phyloP scores from a whole-genome alignment of 1,140 invertebrate species.

The Drosophila santomea region DNA sequence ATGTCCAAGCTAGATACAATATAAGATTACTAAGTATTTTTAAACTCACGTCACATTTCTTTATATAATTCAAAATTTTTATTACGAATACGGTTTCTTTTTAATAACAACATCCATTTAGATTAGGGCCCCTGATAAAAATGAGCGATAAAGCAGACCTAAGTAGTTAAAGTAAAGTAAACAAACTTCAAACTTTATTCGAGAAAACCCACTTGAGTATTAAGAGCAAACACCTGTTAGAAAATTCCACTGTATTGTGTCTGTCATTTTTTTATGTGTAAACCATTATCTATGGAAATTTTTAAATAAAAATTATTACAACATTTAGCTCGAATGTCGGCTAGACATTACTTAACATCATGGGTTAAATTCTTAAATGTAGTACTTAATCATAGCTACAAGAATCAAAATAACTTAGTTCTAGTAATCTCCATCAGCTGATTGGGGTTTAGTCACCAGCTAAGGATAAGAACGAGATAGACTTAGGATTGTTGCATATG shows the following conservation, averaged over 20 bases:
- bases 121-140: slow-evolving; percentile 5
- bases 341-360: background rate
- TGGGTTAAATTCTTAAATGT: background rate
- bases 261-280: background rate
- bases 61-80: background rate
- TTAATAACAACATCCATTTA: background rate
- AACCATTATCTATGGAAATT: slow-evolving; percentile 1
- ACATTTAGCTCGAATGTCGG: too few relatives aligned
- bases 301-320: background rate
- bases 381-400: background rate
- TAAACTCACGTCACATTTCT: background rate
- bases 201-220: background rate
- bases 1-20: background rate
- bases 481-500: background rate
- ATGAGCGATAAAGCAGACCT: background rate
- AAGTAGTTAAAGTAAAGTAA: background rate
- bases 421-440: background rate
- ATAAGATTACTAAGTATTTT: background rate
- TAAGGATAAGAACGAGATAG: background rate
- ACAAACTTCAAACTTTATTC: background rate
- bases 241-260: background rate
- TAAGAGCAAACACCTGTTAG: background rate
- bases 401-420: background rate
- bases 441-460: background rate
- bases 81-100: background rate